A percentile compares a stretch with the other conserved stretches of the same genome.
phyloP scores from a whole-genome alignment of 2,113 vertebrate genomes.

The Spilogale gracilis region DNA sequence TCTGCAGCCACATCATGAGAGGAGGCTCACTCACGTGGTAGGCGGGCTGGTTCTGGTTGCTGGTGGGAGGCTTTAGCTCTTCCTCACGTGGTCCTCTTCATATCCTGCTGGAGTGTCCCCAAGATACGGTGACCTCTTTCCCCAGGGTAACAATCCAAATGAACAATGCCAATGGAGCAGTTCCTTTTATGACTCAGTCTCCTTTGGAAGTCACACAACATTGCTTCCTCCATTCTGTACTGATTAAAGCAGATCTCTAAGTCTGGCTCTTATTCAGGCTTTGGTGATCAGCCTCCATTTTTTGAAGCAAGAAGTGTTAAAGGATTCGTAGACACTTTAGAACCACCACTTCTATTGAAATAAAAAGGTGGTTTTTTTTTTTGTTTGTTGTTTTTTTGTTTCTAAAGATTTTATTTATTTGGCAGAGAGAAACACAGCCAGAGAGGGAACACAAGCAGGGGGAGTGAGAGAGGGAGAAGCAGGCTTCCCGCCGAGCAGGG shows the following conservation, averaged over 20 bases:
- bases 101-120: not conserved
- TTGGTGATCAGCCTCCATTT: not conserved
- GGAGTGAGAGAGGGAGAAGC: no score
- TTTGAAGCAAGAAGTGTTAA: not conserved
- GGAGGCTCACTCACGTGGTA: rapidly evolving
- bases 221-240: not conserved
- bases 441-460: no score
- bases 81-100: rapidly evolving
- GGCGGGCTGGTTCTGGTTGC: not conserved
- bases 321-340: not conserved
- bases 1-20: rapidly evolving
- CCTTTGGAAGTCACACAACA: rapidly evolving
- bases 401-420: no score
- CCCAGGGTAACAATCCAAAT: not conserved
- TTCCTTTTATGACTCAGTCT: not conserved
- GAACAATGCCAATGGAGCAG: rapidly evolving
- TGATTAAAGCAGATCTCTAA: rapidly evolving
- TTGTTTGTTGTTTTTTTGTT: no score
- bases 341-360: not conserved
- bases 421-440: no score
- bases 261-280: not conserved
- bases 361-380: no score
- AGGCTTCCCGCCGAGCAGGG: no score
- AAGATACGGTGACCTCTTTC: rapidly evolving
- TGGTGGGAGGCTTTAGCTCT: rapidly evolving